A percentile compares a stretch with the other conserved stretches of the same genome.
phyloP scores from a whole-genome alignment of 2,888 invertebrate genomes.

The Metopia argyrocephala region DNA sequence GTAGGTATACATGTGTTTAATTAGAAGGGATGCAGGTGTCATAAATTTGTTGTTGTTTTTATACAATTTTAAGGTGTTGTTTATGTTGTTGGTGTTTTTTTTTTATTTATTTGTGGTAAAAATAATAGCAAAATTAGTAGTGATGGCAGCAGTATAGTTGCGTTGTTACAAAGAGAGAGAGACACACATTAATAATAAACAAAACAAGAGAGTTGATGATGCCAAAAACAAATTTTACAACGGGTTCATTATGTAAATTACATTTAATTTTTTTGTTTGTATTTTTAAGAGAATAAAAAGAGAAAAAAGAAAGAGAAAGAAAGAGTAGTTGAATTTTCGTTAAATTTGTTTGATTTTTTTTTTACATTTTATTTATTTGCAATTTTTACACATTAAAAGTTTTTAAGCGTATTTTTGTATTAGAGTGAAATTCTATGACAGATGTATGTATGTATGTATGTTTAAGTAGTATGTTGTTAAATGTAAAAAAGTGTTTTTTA shows the following conservation, averaged over 20 bases:
- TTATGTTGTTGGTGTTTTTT: constrained; percentile 1
- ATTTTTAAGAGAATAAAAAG: constrained; percentile 35
- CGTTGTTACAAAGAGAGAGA: constrained; percentile 27
- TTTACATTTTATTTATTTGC: constrained; percentile 47
- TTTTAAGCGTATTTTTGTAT: constrained; percentile 46
- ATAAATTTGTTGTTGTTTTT: constrained; percentile 21
- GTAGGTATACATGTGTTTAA: constrained; percentile 21
- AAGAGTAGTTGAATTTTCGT: constrained; percentile 50
- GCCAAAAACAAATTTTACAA: constrained; percentile 45
- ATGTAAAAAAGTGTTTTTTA: too few species aligned
- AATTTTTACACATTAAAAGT: constrained; percentile 48
- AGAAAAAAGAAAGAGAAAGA: constrained; percentile 44
- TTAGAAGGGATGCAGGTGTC: constrained; percentile 43
- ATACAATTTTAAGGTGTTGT: neutral
- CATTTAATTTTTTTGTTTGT: constrained; percentile 32
- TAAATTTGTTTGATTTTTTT: constrained; percentile 50
- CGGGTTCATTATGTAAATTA: constrained; percentile 55
- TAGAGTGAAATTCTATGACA: neutral
- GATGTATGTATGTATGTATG: constrained; percentile 14
- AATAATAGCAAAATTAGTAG: constrained; percentile 22
- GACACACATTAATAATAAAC: constrained; percentile 34
- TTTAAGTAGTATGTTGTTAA: constrained; percentile 47
- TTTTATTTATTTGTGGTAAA: constrained; percentile 18
- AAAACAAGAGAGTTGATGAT: constrained; percentile 42
- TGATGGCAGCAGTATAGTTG: constrained; percentile 11